Base-by-base conservation (phyloP, 2,797 vertebrate genomes). In the Clarias pachynema region DNA sequence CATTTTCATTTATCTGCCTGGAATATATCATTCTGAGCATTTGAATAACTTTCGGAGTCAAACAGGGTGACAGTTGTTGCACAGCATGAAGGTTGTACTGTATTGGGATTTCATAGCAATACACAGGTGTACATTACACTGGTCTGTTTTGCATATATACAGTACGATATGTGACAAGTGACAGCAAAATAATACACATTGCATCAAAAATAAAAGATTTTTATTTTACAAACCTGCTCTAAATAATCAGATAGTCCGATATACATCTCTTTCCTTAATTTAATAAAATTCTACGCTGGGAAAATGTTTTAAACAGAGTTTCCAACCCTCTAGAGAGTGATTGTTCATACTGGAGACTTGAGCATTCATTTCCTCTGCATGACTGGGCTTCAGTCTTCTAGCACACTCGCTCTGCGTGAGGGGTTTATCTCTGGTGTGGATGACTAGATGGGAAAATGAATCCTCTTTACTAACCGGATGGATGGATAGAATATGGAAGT, bases 141-240 rank as follows among this genome's bases (percentile, higher is more conserved):
- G 89, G 87, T 88, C 91, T 91, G 89, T 88, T 90, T 89, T 90
- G 82, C 86, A 89, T 90, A 88, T 81, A 91, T 89, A 92, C 89
- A 92, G 88, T 88, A 92, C 89, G 91, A 88, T 88, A 92, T n/a
- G n/a, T n/a, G n/a, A n/a, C 86, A 85, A 92, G 22, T 37, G 14
- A 40, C 88, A 93, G 88, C 87, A 87, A 84, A 88, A 90, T 89
- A 89, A 91, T 90, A 91, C 90, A 93, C 90, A 92, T 92, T 93
- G 90, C 89, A 95, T 92, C 89, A 88, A 88, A 88, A 91, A 93
- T 90, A 87, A 92, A 89, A 89, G 89, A 89, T 88, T 91, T 90
- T 92, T 91, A 85, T 93, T 93, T 94, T 93, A 94, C 89, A 93
- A 82, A 91, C 91, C 83, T 92, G 79, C 80, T 91, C 94, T 94